phyloP scores from a whole-genome alignment of 2,113 vertebrate genomes.

The Cebus imitator region DNA sequence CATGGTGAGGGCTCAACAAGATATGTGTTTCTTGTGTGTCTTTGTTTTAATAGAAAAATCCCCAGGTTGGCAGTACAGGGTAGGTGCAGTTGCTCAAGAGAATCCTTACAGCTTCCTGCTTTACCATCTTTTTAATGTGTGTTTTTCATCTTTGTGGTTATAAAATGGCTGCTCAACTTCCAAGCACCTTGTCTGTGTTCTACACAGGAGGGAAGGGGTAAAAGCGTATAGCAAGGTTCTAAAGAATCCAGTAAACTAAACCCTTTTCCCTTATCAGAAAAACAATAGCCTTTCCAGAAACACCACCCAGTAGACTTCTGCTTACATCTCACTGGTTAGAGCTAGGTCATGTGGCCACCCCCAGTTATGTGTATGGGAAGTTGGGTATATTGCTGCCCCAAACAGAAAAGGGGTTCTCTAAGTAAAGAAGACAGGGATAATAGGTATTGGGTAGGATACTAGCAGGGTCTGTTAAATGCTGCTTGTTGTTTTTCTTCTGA shows the following conservation, averaged over 20 bases:
- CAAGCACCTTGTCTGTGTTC: not conserved
- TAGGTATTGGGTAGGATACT: not conserved
- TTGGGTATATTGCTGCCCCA: not conserved
- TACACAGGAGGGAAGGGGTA: not conserved
- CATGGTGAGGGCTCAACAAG: not conserved
- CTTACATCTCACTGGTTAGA: not conserved
- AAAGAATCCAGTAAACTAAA: not conserved
- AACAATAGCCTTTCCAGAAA: not conserved
- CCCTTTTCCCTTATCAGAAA: not conserved
- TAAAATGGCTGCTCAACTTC: slow-evolving; percentile 12
- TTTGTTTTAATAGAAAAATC: not conserved
- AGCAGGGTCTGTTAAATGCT: not conserved
- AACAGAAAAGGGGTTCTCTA: not conserved
- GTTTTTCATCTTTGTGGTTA: not conserved
- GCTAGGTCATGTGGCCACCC: not conserved
- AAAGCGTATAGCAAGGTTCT: not conserved
- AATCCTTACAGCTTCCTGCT: not conserved
- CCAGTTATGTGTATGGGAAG: not conserved
- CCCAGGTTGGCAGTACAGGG: not conserved
- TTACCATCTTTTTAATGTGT: not conserved
- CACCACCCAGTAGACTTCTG: not conserved
- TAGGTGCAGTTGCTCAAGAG: not conserved
- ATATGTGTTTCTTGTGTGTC: not conserved
- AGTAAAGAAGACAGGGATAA: not conserved
- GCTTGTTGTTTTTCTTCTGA: not conserved